Evolutionary conservation across 2,797 vertebrate genomes (phyloP).

Genomic region (Bucorvus abyssinicus): DNA sequence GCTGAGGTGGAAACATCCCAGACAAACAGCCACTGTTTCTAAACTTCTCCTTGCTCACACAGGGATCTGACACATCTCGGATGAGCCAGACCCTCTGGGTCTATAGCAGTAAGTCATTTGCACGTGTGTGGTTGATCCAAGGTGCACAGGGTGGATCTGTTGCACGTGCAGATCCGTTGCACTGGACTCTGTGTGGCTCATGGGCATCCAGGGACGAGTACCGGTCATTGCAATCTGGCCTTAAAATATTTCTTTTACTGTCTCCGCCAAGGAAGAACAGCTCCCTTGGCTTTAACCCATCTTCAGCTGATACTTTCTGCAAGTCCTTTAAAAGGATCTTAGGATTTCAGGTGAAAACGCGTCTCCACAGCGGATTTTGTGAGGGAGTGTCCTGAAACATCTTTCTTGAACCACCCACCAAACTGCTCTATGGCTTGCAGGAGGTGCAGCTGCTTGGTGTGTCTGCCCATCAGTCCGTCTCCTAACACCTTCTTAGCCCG

Average conservation of each 20-base stretch:
- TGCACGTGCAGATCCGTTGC: neutral
- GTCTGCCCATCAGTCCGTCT: neutral
- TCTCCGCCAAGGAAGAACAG: neutral
- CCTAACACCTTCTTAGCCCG: neutral
- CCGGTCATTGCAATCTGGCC: neutral
- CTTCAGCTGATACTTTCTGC: neutral
- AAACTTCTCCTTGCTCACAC: neutral
- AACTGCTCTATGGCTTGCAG: neutral
- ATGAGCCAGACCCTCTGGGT: neutral
- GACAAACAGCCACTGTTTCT: neutral
- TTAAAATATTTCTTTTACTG: neutral
- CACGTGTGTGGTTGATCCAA: neutral
- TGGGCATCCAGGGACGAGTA: neutral
- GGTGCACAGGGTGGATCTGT: neutral
- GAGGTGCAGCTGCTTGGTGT: fast-evolving
- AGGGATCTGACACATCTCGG: neutral
- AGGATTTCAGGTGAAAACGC: neutral
- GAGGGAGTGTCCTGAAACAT: neutral
- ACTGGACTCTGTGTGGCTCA: neutral
- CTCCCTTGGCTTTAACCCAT: neutral
- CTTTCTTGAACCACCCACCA: neutral
- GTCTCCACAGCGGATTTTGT: neutral
- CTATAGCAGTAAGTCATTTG: neutral
- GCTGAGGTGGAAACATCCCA: neutral
- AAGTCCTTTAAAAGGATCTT: neutral